phyloP scores from a whole-genome alignment of 1,140 invertebrate species.

The Radopholus similis region DNA sequence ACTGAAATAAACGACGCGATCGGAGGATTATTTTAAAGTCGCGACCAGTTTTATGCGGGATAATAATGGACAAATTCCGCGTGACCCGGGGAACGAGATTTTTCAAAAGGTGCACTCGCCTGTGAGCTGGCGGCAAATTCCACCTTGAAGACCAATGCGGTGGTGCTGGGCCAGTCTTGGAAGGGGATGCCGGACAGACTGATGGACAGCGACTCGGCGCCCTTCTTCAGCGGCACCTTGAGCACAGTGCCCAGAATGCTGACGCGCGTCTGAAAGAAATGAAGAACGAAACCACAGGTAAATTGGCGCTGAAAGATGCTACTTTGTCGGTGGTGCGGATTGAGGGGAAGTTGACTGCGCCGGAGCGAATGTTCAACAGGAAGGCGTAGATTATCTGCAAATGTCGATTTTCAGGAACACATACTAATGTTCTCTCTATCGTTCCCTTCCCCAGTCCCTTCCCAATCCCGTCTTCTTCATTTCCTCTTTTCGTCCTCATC shows the following conservation, averaged over 20 bases:
- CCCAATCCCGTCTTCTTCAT: too few species aligned
- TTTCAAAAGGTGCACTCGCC: background rate
- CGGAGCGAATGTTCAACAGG: conserved; percentile 20
- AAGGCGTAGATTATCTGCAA: conserved; percentile 35
- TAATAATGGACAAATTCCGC: background rate
- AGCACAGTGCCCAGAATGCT: conserved; percentile 37
- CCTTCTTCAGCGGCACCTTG: conserved; percentile 7
- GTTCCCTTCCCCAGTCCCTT: too few species aligned
- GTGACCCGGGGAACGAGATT: background rate
- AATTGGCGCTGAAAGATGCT: background rate
- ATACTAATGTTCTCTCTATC: background rate
- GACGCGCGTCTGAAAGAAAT: conserved; percentile 35
- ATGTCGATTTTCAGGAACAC: background rate
- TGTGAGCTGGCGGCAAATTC: conserved; percentile 39
- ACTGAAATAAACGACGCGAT: background rate
- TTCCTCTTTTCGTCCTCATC: too few species aligned
- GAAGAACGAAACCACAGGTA: background rate
- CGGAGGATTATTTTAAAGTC: background rate
- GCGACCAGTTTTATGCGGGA: background rate
- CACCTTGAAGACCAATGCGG: conserved; percentile 49
- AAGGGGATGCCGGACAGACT: conserved; percentile 18
- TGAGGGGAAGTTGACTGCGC: conserved; percentile 29
- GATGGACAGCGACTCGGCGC: conserved; percentile 11
- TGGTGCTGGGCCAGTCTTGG: conserved; percentile 29
- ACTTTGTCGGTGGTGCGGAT: conserved; percentile 34